Evolutionary conservation across 2,888 invertebrate genomes (phyloP).

Genomic region (Drosophila robusta): DNA sequence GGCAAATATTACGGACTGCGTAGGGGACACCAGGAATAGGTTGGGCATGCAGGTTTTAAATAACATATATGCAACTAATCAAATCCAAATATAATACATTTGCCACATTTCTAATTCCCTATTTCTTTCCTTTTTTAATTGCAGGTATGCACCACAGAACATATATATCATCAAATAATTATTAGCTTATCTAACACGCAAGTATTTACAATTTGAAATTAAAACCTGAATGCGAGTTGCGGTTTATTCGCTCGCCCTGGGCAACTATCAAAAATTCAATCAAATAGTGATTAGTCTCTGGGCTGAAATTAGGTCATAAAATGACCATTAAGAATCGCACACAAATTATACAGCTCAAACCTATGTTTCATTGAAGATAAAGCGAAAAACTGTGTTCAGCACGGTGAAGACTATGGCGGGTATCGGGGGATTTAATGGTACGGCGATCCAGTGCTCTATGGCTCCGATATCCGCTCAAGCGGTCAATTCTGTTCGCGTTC

Average conservation of each 20-base stretch:
- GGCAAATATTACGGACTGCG: no score
- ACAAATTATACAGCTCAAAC: conserved; percentile 51
- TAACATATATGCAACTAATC: no score
- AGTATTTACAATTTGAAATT: conserved; percentile 25
- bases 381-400: conserved; percentile 49
- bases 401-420: conserved; percentile 2
- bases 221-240: conserved; percentile 6
- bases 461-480: conserved; percentile 61
- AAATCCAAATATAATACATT: not conserved
- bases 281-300: conserved; percentile 36
- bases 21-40: no score
- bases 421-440: conserved; percentile 3
- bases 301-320: conserved; percentile 63
- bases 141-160: conserved; percentile 43
- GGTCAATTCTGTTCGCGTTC: conserved; percentile 44
- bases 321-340: conserved; percentile 59
- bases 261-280: conserved; percentile 38
- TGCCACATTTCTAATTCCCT: not conserved
- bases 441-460: conserved; percentile 23
- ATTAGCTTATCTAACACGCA: conserved; percentile 29
- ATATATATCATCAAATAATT: not conserved
- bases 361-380: conserved; percentile 27
- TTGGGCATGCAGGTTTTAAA: no score
- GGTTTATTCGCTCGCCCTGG: not conserved
- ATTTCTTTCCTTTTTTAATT: conserved; percentile 22